A percentile compares a stretch with the other conserved stretches of the same genome.
phyloP scores from a whole-genome alignment of 1,140 invertebrate species.

The Planococcus citri region DNA sequence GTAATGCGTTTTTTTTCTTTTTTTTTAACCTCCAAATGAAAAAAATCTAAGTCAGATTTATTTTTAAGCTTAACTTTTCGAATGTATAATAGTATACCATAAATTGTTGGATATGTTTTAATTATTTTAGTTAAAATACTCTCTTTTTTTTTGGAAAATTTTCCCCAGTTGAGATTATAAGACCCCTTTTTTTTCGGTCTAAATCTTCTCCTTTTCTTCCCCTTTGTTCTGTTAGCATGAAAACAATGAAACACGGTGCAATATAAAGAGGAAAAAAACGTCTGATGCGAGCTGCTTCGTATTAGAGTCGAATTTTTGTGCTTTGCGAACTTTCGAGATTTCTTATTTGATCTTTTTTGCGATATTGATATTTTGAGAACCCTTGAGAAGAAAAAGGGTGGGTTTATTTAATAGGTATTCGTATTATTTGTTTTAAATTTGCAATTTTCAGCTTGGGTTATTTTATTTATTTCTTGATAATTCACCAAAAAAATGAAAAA shows the following conservation, averaged over 20 bases:
- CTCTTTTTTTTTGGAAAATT: background rate
- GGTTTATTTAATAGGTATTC: too few relatives aligned
- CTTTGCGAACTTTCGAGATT: too few relatives aligned
- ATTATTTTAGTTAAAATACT: constrained; percentile 10
- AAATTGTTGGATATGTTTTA: constrained; percentile 13
- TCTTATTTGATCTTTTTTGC: too few relatives aligned
- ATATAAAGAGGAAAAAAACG: too few relatives aligned
- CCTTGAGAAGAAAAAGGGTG: too few relatives aligned
- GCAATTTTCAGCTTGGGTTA: too few relatives aligned
- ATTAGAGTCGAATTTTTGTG: too few relatives aligned
- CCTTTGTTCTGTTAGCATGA: background rate
- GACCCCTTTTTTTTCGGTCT: background rate
- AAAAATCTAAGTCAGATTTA: constrained; percentile 20
- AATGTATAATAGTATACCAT: constrained; percentile 2
- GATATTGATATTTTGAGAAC: too few relatives aligned
- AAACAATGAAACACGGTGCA: background rate
- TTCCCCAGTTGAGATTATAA: background rate
- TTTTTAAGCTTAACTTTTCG: constrained; percentile 13
- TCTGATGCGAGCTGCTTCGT: too few relatives aligned
- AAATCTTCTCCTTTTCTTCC: background rate
- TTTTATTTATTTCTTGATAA: too few relatives aligned
- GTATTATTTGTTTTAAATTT: too few relatives aligned
- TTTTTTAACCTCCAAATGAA: constrained; percentile 2
- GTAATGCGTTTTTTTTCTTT: constrained; percentile 10
- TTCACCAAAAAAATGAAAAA: too few relatives aligned